These are phyloP conservation scores for Zophobas morio DNA, from an alignment of 1,140 invertebrate species.

Conservation along the genomic window DNA sequence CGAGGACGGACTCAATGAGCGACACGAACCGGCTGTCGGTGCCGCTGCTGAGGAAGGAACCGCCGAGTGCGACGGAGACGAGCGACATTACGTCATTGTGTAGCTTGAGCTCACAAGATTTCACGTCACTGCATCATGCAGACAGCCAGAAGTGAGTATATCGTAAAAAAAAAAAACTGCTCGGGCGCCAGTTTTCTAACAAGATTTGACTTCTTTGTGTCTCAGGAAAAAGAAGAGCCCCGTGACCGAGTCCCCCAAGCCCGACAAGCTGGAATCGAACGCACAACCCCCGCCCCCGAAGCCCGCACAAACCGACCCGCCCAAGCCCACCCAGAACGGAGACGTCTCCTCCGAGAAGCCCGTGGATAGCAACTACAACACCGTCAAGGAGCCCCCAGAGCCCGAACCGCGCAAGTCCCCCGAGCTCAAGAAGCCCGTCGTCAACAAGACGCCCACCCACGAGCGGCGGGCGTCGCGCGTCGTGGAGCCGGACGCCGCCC, in stretches of 20 bases:
- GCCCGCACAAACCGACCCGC: neutral
- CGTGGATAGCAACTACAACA: conserved; percentile 58
- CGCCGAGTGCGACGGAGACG: conserved; percentile 69
- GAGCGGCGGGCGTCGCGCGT: conserved; percentile 50
- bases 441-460: conserved; percentile 55
- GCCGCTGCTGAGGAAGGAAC: conserved; percentile 63
- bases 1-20: conserved; percentile 61
- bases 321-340: conserved; percentile 48
- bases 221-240: conserved; percentile 54
- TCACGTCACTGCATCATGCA: conserved; percentile 69
- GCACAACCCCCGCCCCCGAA: conserved; percentile 31
- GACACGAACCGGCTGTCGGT: conserved; percentile 65
- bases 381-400: conserved; percentile 50
- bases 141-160: conserved; percentile 69
- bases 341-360: conserved; percentile 36
- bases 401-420: conserved; percentile 46
- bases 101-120: conserved; percentile 72
- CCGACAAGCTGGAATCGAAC: conserved; percentile 43
- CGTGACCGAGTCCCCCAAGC: conserved; percentile 54
- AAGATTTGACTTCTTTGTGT: conserved; percentile 20
- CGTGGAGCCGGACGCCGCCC: conserved; percentile 14
- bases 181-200: neutral
- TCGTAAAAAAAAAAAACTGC: neutral
- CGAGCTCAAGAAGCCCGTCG: conserved; percentile 45
- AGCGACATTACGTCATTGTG: conserved; percentile 74